Evolutionary conservation across 2,888 invertebrate species (phyloP), one percentile per base, ranked within the genome.

Genomic region (Cheilosia variabilis): DNA sequence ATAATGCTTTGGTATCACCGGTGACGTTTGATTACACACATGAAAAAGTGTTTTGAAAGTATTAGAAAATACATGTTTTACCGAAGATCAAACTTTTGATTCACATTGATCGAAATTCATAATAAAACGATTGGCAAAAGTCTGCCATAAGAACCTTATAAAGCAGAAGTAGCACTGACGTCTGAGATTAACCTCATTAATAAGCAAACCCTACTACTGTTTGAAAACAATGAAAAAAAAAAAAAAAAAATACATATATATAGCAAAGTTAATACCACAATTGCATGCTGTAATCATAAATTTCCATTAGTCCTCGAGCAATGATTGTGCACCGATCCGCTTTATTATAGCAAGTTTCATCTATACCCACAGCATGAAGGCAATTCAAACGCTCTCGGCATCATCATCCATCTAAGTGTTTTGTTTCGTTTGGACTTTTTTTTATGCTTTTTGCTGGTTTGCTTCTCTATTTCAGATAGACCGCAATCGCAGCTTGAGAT

Each of bases 231-330:
- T 24, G 13, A 52, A 52, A 15, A 52, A 24, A 52, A 52, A 27
- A 27, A 6, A 13, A 4, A 24, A 3, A 19, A 19, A n/a, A n/a
- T 22, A 22, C 22, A 22, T 2, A 47, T 19, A 10, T 22, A 50
- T 13, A 52, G 22, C 22, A 52, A 52, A 52, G 2, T 13, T 24
- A 50, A 27, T 78, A 22, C 19, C 17, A 45, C 41, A 71, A 78
- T 31, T 68, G 68, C 62, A 43, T 41, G 50, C 41, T 62, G 50
- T 68, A 71, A 83, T 77, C 72, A 76, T 73, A 68, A 58, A 78
- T 52, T 69, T 53, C 73, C 78, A 83, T 83, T 78, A 83, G 68
- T 69, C 83, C 62, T 73, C 41, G 55, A 72, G 65, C 22, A 60
- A 71, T 78, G 66, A 47, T 24, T 50, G 37, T 37, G 52, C 34